Conservation (phyloP, 1,140 invertebrate genomes). For the Hypothenemus hampei region DNA sequence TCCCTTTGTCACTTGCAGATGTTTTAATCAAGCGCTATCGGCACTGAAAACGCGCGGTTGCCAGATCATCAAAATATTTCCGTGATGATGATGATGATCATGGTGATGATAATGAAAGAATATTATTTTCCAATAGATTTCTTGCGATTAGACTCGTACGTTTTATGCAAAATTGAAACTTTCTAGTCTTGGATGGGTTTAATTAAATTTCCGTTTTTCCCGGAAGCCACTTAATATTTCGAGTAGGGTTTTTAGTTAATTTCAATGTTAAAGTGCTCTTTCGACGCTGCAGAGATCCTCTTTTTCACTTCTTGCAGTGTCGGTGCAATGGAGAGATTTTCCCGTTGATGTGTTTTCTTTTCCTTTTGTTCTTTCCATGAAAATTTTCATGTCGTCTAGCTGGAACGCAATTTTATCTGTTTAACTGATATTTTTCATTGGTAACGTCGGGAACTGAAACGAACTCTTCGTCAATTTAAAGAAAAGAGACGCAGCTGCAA, state of each 20-base stretch:
- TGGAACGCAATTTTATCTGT: slow-evolving; percentile 20
- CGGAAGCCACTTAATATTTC: slow-evolving; percentile 12
- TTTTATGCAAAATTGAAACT: not conserved
- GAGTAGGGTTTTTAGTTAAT: too few species aligned
- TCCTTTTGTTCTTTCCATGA: too few species aligned
- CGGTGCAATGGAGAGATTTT: too few species aligned
- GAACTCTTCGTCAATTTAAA: slow-evolving; percentile 20
- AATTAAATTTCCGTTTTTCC: slow-evolving; percentile 10
- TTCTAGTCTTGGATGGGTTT: not conserved
- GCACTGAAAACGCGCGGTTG: not conserved
- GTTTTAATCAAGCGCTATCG: slow-evolving; percentile 34
- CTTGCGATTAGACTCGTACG: not conserved
- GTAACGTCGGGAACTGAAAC: too few species aligned
- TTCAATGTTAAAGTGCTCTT: slow-evolving; percentile 22
- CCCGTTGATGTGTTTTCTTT: too few species aligned
- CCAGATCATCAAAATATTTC: not conserved
- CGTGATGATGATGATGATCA: not conserved
- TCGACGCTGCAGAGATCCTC: too few species aligned
- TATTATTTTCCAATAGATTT: not conserved
- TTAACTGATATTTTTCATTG: slow-evolving; percentile 24
- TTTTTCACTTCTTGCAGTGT: too few species aligned
- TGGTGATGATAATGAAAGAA: not conserved
- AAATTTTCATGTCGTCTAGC: not conserved
- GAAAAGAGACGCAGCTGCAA: slow-evolving; percentile 24
- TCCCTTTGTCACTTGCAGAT: slow-evolving; percentile 34